phyloP scores from a whole-genome alignment of 2,113 vertebrate genomes.

The Rousettus leschenaultii region DNA sequence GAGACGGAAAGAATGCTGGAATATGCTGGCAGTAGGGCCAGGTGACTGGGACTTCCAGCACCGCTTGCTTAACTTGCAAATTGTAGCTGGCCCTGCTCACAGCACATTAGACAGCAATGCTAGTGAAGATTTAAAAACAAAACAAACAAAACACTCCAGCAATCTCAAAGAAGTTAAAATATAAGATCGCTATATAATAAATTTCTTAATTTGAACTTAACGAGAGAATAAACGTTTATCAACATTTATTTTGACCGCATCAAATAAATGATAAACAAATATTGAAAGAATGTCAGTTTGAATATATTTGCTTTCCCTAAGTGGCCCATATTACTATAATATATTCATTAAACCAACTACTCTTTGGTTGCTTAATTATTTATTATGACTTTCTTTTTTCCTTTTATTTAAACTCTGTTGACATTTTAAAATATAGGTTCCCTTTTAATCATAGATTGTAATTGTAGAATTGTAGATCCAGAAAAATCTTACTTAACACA shows the following conservation, averaged over 20 bases:
- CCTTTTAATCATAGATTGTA: neutral
- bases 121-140: neutral
- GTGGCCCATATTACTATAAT: neutral
- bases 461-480: neutral
- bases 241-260: neutral
- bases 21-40: neutral
- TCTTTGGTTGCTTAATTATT: neutral
- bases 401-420: neutral
- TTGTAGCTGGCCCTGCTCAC: neutral
- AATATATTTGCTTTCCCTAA: neutral
- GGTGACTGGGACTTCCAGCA: neutral
- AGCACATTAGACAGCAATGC: neutral
- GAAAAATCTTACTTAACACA: neutral
- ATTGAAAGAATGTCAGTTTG: neutral
- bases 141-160: neutral
- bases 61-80: neutral
- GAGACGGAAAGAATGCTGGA: neutral
- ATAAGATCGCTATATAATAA: neutral
- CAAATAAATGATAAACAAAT: neutral
- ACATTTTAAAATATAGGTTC: neutral
- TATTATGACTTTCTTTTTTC: neutral
- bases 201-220: neutral
- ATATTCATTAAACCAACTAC: neutral
- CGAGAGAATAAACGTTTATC: neutral
- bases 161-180: neutral